These are phyloP conservation scores for Drosophila mayri DNA, from an alignment of 1,140 invertebrate species.

Conservation along the genomic window DNA sequence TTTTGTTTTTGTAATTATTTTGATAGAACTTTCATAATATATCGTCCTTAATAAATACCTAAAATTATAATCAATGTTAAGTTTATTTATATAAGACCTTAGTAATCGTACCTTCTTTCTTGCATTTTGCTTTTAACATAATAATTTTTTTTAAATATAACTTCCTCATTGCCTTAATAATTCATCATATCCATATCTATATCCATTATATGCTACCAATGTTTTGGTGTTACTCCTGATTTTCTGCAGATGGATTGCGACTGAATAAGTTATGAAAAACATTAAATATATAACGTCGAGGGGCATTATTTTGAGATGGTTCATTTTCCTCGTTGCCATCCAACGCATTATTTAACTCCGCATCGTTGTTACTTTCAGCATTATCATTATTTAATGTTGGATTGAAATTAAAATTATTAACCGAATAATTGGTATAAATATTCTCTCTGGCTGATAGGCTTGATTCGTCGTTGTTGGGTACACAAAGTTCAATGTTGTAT, in stretches of 20 bases:
- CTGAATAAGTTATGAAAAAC: background rate
- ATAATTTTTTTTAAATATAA: background rate
- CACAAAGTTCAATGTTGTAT: background rate
- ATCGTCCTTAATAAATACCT: too few relatives aligned
- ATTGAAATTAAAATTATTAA: background rate
- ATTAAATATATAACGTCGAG: background rate
- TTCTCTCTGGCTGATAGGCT: background rate
- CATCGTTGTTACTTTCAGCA: background rate
- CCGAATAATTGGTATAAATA: background rate
- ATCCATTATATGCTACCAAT: background rate
- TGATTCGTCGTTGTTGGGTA: background rate
- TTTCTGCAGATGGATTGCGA: background rate
- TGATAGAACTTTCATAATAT: too few relatives aligned
- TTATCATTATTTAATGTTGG: background rate
- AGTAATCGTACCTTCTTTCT: background rate
- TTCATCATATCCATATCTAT: background rate
- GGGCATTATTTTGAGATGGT: background rate
- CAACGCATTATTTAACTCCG: background rate
- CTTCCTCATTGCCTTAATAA: too few relatives aligned
- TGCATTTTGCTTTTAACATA: background rate
- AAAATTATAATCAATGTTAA: too few relatives aligned
- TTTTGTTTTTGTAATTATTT: too few relatives aligned
- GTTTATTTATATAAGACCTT: background rate
- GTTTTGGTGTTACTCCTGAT: background rate
- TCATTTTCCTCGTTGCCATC: background rate